Percentiles rank a stretch among this genome's conserved stretches.
Evolutionary conservation across 2,797 vertebrate species (phyloP).

Genomic region (Ctenochaetus hawaiiensis): DNA sequence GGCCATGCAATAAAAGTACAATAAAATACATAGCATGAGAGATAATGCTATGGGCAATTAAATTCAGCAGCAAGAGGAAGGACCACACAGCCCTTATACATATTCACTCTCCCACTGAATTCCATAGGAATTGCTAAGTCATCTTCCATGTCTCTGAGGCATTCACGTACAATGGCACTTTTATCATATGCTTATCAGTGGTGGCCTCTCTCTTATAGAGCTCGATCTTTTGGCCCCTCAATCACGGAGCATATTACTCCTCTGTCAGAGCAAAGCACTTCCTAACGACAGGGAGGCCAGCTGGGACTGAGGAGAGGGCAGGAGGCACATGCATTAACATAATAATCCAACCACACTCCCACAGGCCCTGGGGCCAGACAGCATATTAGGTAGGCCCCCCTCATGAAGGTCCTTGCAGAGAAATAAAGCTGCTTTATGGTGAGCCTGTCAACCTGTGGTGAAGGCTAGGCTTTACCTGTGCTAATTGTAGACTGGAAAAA

Average conservation of each 20-base stretch:
- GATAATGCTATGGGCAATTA: slow-evolving; percentile 85
- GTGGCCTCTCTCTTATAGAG: slow-evolving; percentile 88
- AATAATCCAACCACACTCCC: slow-evolving; percentile 98
- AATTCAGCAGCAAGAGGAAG: slow-evolving; percentile 60
- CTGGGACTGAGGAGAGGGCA: slow-evolving; percentile 99
- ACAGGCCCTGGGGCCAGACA: slow-evolving; percentile 97
- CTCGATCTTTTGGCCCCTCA: slow-evolving; percentile 99
- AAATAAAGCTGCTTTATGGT: slow-evolving; percentile 86
- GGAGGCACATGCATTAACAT: slow-evolving; percentile 99
- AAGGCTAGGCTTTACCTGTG: slow-evolving; percentile 68
- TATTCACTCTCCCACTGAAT: slow-evolving; percentile 78
- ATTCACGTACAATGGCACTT: slow-evolving; percentile 84
- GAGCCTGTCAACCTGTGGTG: slow-evolving; percentile 95
- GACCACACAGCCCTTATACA: slow-evolving; percentile 79
- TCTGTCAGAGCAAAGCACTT: slow-evolving; percentile 99
- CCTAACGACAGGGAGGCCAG: slow-evolving; percentile 97
- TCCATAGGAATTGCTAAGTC: slow-evolving; percentile 83
- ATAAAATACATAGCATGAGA: slow-evolving; percentile 56
- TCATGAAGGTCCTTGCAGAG: slow-evolving; percentile 71
- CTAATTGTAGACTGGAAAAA: slow-evolving; percentile 63
- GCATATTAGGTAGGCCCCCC: slow-evolving; percentile 95
- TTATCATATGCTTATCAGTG: slow-evolving; percentile 93
- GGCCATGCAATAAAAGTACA: slow-evolving; percentile 64
- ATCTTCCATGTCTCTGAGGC: slow-evolving; percentile 80
- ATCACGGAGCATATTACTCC: slow-evolving; percentile 99